Conservation (phyloP, 1,140 invertebrate genomes). For the Cherax quadricarinatus region DNA sequence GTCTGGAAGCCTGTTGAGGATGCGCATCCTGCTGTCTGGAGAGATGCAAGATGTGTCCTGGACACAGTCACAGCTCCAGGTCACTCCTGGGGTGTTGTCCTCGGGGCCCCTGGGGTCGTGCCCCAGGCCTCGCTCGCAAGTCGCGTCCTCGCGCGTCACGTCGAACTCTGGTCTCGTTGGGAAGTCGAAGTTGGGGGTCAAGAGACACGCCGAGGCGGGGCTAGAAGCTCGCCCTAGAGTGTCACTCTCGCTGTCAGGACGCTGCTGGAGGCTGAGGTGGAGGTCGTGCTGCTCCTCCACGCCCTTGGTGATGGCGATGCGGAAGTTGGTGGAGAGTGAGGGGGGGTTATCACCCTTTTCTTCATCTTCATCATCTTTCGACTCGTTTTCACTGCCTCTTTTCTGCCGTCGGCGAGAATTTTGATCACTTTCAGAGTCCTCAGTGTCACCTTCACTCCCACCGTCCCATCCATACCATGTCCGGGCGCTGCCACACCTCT, state of each 20-base stretch:
- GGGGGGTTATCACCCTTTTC: neutral
- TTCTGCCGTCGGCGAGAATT: neutral
- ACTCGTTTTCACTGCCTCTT: neutral
- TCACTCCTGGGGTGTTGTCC: neutral
- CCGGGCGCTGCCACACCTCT: no score
- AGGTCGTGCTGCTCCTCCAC: neutral
- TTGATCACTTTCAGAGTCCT: neutral
- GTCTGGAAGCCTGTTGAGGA: constrained; percentile 7
- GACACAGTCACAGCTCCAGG: constrained; percentile 35
- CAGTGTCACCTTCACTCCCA: constrained; percentile 11
- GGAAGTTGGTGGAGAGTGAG: constrained; percentile 18
- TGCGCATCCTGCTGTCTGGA: constrained; percentile 3
- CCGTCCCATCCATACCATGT: neutral
- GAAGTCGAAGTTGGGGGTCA: constrained; percentile 58
- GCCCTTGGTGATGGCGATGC: constrained; percentile 37
- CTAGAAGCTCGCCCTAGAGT: constrained; percentile 39
- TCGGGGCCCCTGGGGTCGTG: neutral
- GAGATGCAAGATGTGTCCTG: neutral
- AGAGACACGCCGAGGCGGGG: constrained; percentile 35
- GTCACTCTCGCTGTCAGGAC: constrained; percentile 48
- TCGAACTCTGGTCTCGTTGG: constrained; percentile 41
- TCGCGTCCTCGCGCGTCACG: constrained; percentile 5
- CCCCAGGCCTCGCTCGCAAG: neutral
- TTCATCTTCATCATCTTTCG: no score
- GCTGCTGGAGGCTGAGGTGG: neutral